Conservation (phyloP, 2,797 vertebrate genomes). For the Zalophus californianus region DNA sequence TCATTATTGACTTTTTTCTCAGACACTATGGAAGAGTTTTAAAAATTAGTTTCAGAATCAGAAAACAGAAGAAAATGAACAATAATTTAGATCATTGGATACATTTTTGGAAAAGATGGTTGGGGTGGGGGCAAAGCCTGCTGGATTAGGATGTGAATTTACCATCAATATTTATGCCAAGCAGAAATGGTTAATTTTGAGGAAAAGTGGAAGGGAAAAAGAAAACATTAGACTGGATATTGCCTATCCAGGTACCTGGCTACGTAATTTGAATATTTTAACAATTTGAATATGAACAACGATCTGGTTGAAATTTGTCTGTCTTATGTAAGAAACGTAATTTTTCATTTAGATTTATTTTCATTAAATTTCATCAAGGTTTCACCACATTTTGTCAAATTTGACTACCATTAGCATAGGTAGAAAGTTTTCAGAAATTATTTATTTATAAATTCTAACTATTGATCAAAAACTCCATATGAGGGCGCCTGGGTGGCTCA, state of each 20-base stretch:
- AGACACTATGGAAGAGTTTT: neutral
- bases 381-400: neutral
- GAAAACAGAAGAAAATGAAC: conserved; percentile 15
- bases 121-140: neutral
- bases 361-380: neutral
- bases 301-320: neutral
- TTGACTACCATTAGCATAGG: neutral
- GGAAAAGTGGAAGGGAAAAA: neutral
- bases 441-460: conserved; percentile 23
- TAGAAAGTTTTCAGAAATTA: conserved; percentile 42
- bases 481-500: neutral
- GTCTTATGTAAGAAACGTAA: neutral
- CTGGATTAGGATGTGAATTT: neutral
- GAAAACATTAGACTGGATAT: neutral
- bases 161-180: neutral
- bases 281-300: conserved; percentile 6
- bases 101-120: neutral
- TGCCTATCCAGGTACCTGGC: neutral
- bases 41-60: conserved; percentile 53
- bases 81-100: neutral
- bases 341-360: conserved; percentile 34
- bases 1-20: neutral
- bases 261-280: conserved; percentile 7
- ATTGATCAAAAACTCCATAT: neutral
- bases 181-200: neutral